phyloP scores from a whole-genome alignment of 2,888 invertebrate genomes.

The Athalia rosae region DNA sequence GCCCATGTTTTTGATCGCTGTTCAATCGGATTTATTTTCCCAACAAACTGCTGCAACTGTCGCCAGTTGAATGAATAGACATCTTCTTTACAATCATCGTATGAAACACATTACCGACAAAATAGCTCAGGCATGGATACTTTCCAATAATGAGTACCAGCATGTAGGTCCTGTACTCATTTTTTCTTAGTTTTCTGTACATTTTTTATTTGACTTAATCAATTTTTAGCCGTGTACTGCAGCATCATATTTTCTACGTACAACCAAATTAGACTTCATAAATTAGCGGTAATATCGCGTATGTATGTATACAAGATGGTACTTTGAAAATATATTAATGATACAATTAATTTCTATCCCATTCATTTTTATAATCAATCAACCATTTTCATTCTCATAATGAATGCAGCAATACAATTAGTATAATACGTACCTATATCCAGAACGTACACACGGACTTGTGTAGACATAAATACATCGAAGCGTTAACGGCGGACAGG shows the following conservation, averaged over 20 bases:
- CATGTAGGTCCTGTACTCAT: neutral
- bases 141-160: no score
- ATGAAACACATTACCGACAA: neutral
- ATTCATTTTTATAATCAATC: no score
- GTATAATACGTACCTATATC: neutral
- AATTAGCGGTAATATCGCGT: no score
- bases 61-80: conserved; percentile 46
- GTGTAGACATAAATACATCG: neutral
- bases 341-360: neutral
- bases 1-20: conserved; percentile 89
- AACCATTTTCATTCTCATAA: no score
- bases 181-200: neutral
- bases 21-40: conserved; percentile 89
- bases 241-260: no score
- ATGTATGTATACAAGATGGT: neutral
- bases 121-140: no score
- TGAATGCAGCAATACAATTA: neutral
- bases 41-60: conserved; percentile 77
- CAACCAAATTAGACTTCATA: no score
- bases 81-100: neutral
- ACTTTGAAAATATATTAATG: neutral
- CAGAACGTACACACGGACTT: neutral
- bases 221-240: no score
- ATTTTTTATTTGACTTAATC: neutral
- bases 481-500: conserved; percentile 1